Evolutionary conservation across 2,113 vertebrate species (phyloP).

Genomic region (Chlamydotis undulata): DNA sequence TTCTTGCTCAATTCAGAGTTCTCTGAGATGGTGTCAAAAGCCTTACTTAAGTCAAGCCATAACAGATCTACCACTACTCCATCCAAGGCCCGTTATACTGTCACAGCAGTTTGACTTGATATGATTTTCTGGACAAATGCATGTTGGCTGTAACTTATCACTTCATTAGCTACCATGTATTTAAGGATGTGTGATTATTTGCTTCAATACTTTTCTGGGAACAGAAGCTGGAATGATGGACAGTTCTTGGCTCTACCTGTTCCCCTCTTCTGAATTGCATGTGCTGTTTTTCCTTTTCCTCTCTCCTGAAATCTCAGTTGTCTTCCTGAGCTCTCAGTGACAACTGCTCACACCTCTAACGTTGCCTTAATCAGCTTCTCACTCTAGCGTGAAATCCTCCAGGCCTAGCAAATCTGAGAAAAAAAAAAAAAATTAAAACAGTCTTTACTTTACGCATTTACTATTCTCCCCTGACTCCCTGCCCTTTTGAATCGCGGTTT

Average conservation of each 20-base stretch:
- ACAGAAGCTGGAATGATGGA: background rate
- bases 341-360: background rate
- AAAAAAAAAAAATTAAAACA: background rate
- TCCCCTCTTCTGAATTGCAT: background rate
- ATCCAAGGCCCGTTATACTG: background rate
- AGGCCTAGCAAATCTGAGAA: background rate
- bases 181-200: constrained; percentile 18
- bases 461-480: background rate
- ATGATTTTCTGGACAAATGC: background rate
- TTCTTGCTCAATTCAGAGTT: background rate
- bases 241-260: background rate
- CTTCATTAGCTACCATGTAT: constrained; percentile 2
- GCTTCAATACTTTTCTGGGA: background rate
- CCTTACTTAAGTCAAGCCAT: background rate
- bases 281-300: background rate
- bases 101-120: background rate
- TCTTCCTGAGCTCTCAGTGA: background rate
- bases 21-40: background rate
- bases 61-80: background rate
- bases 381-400: background rate
- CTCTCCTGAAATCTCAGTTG: background rate
- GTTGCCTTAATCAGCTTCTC: background rate
- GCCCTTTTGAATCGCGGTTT: background rate
- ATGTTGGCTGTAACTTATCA: background rate
- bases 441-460: background rate